These are phyloP conservation scores for Genyomyrus donnyi DNA, from an alignment of 2,113 vertebrate genomes.

Conservation along the genomic window DNA sequence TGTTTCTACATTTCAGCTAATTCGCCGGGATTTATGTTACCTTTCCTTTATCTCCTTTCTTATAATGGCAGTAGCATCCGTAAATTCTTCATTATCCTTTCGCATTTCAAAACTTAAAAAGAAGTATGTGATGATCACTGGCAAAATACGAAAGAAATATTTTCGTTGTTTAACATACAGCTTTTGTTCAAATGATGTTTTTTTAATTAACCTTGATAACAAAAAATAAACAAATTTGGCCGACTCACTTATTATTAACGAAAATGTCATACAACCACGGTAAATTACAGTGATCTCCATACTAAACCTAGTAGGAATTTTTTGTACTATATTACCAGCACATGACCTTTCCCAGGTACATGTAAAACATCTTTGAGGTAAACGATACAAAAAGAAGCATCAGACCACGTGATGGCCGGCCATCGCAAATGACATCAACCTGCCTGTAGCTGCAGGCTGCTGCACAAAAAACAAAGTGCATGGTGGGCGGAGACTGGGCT, in stretches of 20 bases:
- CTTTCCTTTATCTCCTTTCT: neutral
- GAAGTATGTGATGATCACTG: neutral
- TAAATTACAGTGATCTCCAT: neutral
- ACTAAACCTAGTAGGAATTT: neutral
- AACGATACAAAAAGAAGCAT: neutral
- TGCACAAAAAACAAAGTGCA: constrained; percentile 33
- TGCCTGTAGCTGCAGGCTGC: neutral
- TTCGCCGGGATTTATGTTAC: neutral
- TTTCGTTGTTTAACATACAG: neutral
- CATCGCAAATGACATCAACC: neutral
- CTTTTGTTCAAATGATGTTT: neutral
- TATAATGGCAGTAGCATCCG: neutral
- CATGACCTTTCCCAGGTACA: neutral
- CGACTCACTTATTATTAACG: neutral
- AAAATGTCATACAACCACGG: neutral
- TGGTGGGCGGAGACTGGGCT: constrained; percentile 42
- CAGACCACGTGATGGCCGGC: neutral
- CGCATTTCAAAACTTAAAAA: neutral
- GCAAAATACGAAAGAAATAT: neutral
- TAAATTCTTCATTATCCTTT: neutral
- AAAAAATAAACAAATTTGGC: neutral
- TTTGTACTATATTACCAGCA: constrained; percentile 17
- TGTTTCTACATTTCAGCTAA: neutral
- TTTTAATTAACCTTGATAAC: neutral
- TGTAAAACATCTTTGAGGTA: neutral